These are phyloP conservation scores for Balaenoptera acutorostrata DNA, from an alignment of 2,113 vertebrate genomes.

Conservation along the genomic window DNA sequence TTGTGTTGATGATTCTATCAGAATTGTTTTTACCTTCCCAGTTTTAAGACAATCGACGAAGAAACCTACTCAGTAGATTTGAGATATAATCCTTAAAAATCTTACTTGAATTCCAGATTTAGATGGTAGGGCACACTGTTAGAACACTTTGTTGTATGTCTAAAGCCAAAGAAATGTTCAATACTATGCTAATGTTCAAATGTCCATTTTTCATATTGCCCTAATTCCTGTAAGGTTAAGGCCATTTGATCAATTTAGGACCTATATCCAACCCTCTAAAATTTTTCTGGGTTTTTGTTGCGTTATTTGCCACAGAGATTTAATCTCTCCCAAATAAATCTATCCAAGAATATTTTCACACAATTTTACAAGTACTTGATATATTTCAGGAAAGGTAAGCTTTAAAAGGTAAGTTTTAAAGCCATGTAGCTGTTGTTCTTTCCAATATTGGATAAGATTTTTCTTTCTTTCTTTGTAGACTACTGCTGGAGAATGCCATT, in stretches of 20 bases:
- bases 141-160: background rate
- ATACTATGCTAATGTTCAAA: background rate
- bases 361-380: background rate
- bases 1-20: background rate
- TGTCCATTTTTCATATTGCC: background rate
- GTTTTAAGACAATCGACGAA: background rate
- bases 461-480: conserved; percentile 79
- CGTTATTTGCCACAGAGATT: background rate
- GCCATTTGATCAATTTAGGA: background rate
- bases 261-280: background rate
- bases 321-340: background rate
- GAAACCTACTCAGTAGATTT: background rate
- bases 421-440: background rate
- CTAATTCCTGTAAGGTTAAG: background rate
- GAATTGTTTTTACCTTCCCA: background rate
- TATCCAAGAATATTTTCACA: background rate
- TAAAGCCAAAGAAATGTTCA: background rate
- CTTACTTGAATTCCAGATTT: background rate
- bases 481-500: conserved; percentile 85
- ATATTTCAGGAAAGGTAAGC: conserved; percentile 5
- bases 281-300: background rate
- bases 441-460: background rate
- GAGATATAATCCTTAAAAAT: background rate
- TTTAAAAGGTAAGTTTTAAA: conserved; percentile 24
- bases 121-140: background rate